phyloP scores from a whole-genome alignment of 1,140 invertebrate species.

The Plodia interpunctella region DNA sequence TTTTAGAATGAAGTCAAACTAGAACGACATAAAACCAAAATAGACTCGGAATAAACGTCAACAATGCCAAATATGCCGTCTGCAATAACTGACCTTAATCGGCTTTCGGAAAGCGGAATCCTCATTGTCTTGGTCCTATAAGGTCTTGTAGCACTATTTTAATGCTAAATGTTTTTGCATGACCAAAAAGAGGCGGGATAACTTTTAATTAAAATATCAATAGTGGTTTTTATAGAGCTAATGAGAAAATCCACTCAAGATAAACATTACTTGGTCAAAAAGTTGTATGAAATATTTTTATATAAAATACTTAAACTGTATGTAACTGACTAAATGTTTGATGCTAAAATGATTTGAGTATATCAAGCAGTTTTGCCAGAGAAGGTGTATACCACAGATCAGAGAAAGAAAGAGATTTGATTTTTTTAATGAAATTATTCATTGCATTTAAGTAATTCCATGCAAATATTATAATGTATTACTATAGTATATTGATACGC shows the following conservation, averaged over 20 bases:
- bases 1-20: not conserved
- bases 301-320: too few relatives aligned
- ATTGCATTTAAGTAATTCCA: too few relatives aligned
- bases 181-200: not conserved
- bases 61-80: not conserved
- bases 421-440: too few relatives aligned
- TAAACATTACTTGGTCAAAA: not conserved
- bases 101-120: not conserved
- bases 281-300: too few relatives aligned
- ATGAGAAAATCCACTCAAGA: not conserved
- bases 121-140: not conserved
- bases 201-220: not conserved
- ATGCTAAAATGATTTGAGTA: not conserved
- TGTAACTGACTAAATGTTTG: not conserved
- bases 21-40: not conserved
- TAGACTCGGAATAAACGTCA: not conserved
- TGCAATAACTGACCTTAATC: constrained; percentile 1
- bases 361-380: not conserved
- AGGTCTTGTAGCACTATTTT: not conserved
- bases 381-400: not conserved
- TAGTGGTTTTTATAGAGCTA: not conserved
- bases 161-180: not conserved
- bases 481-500: too few relatives aligned
- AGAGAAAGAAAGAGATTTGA: not conserved
- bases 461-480: too few relatives aligned